phyloP scores from a whole-genome alignment of 2,797 vertebrate species.

The Gastrophryne carolinensis region DNA sequence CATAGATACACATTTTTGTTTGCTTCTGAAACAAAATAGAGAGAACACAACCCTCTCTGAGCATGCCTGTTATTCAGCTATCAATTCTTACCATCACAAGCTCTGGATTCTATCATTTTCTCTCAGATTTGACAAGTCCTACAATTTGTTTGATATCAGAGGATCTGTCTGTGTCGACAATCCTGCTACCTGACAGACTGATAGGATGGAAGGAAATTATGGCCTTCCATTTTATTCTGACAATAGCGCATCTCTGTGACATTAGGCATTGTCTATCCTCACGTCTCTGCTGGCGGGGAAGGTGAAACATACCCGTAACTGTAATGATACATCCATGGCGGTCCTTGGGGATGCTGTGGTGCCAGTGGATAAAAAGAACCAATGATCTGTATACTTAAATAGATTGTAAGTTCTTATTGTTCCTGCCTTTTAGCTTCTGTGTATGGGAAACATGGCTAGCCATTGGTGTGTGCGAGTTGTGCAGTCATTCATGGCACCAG shows the following conservation, averaged over 20 bases:
- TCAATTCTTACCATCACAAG: slow-evolving; percentile 63
- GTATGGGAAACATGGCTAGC: too few relatives aligned
- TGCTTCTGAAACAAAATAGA: too few relatives aligned
- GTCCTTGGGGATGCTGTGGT: too few relatives aligned
- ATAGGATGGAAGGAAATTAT: slow-evolving; percentile 29
- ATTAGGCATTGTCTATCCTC: slow-evolving; percentile 7
- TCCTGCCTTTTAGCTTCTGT: too few relatives aligned
- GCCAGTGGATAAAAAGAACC: too few relatives aligned
- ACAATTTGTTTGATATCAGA: slow-evolving; percentile 36
- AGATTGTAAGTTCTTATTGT: too few relatives aligned
- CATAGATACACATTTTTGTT: too few relatives aligned
- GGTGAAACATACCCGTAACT: too few relatives aligned
- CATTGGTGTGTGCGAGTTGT: too few relatives aligned
- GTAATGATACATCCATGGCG: too few relatives aligned
- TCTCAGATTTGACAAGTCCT: slow-evolving; percentile 58
- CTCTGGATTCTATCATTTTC: slow-evolving; percentile 54
- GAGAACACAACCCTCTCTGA: slow-evolving; percentile 52
- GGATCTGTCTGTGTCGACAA: slow-evolving; percentile 16
- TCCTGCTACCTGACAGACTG: slow-evolving; percentile 30
- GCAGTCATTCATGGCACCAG: too few relatives aligned
- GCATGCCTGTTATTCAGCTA: slow-evolving; percentile 63
- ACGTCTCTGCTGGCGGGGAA: neutral
- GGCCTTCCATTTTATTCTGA: slow-evolving; percentile 41
- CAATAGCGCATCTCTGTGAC: slow-evolving; percentile 9
- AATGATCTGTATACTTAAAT: too few relatives aligned